phyloP scores from a whole-genome alignment of 2,888 invertebrate genomes.

The Rhabditophanes sp. region DNA sequence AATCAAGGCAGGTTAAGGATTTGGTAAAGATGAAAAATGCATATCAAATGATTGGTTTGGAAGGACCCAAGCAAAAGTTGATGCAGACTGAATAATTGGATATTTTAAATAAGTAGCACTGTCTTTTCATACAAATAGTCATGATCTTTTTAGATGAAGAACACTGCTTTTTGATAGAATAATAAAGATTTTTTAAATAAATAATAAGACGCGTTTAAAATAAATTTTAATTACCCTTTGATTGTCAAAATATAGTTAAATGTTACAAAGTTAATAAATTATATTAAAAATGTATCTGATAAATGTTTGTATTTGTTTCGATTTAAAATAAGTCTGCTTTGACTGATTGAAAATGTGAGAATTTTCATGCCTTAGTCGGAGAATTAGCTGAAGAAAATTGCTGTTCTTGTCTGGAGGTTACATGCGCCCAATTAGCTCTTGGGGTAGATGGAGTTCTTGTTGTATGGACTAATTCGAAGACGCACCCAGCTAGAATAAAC shows the following conservation, averaged over 20 bases:
- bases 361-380: too few species aligned
- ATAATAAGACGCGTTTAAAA: not conserved
- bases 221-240: conserved; percentile 1
- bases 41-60: not conserved
- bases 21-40: too few species aligned
- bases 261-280: conserved; percentile 1
- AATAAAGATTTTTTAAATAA: too few species aligned
- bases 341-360: too few species aligned
- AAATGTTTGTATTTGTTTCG: not conserved
- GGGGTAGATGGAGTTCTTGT: not conserved
- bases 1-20: conserved; percentile 1
- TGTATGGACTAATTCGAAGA: conserved; percentile 1
- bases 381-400: conserved; percentile 1
- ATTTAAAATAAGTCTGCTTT: too few species aligned
- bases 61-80: not conserved
- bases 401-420: conserved; percentile 1
- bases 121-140: too few species aligned
- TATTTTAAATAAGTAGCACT: conserved; percentile 1
- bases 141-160: too few species aligned
- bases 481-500: conserved; percentile 3
- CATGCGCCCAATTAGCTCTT: conserved; percentile 1
- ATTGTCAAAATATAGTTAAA: conserved; percentile 6
- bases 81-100: not conserved
- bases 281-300: conserved; percentile 1
- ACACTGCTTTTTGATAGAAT: too few species aligned